Percentiles rank a stretch among this genome's conserved stretches.
Conservation (phyloP, 2,797 vertebrate species). For the Accipiter badius region DNA sequence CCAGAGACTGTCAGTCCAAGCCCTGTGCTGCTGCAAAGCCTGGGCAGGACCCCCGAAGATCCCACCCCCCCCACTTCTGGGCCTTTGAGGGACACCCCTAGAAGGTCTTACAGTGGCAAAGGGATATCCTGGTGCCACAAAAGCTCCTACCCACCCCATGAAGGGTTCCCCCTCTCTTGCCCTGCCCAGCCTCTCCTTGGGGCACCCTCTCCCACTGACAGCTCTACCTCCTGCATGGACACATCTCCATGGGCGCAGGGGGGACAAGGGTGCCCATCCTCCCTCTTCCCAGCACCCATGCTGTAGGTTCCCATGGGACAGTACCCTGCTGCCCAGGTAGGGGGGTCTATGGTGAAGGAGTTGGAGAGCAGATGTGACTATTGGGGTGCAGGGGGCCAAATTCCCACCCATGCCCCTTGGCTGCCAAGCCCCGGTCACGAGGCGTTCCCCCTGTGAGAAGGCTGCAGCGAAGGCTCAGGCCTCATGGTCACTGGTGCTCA, state of each 20-base stretch:
- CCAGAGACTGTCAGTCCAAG: not conserved
- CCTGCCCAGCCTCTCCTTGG: not conserved
- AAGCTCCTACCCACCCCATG: not conserved
- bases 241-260: not conserved
- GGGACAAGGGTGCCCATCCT: not conserved
- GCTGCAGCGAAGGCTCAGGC: not conserved
- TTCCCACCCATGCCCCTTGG: not conserved
- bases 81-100: not conserved
- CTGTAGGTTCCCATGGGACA: not conserved
- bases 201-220: not conserved
- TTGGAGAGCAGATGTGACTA: not conserved
- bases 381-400: not conserved
- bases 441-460: fast-evolving
- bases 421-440: fast-evolving
- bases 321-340: not conserved
- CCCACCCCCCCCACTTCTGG: not conserved
- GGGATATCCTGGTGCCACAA: not conserved
- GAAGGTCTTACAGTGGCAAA: not conserved
- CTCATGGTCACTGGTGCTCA: constrained; percentile 80
- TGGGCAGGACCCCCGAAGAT: not conserved
- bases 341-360: not conserved
- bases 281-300: not conserved
- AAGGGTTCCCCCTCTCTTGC: not conserved
- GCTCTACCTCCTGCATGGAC: fast-evolving
- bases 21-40: not conserved